Base-by-base conservation (phyloP, 2,113 vertebrate genomes). In the Corydoras maculifer region DNA sequence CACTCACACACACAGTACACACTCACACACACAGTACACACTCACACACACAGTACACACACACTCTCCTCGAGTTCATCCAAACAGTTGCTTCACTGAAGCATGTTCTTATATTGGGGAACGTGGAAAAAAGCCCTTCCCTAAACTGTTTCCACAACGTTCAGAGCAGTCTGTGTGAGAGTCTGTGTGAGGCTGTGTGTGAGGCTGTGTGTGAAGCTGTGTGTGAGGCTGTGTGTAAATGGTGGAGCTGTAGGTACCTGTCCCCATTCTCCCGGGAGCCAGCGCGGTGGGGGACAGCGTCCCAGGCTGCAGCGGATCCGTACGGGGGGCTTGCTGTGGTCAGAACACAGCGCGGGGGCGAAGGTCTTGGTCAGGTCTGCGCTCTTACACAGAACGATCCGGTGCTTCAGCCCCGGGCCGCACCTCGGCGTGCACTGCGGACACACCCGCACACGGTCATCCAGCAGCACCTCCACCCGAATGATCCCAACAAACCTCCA, bases 181-280 rank as follows among this genome's bases (percentile, higher is more conserved):
- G 0, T 43, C 4, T 43, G 35, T 43, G 35, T 25, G 18, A 25
- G 18, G 18, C 2, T 25, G 1, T 5, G 35, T 43, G 35, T 43
- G 35, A 43, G 35, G 35, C 4, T 43, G 35, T 43, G 35, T 43
- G n/a, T n/a, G n/a, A n/a, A n/a, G n/a, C n/a, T n/a, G n/a, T n/a
- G 35, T 25, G 18, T 25, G 18, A 25, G 18, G 18, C 18, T 53
- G 14, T 35, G 9, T 35, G 25, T 50, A 0, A 49, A 11, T 15
- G 10, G n/a, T 12, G 15, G 15, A 9, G 10, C 3, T 53, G 13
- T 8, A 51, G 65, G 77, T 86, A 99, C 97, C 95, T 97, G 94
- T 78, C 97, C 94, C 97, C 97, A 99, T 86, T 99, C 95, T 72
- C 97, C 94, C 29, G 92, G 90, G 81, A 96, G 92, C 97, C 97